Base-by-base conservation (phyloP, 2,888 invertebrate species). In the Chirona hameri region DNA sequence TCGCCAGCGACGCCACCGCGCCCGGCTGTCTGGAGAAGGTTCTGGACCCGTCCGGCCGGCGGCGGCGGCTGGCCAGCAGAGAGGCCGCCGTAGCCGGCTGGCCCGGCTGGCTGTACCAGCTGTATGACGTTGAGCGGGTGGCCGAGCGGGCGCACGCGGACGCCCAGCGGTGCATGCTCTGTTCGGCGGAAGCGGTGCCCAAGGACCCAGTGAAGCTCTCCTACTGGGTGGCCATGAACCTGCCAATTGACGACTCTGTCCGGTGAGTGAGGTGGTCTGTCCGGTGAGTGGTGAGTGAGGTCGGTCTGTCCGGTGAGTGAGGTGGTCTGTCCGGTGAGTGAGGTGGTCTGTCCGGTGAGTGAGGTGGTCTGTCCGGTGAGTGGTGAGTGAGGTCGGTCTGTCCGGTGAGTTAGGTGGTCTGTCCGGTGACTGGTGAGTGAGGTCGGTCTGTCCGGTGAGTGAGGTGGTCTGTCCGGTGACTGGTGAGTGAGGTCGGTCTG, bases 211-310 rank as follows among this genome's bases (percentile, higher is more conserved):
- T 90, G 15, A 91, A 92, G 83, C 89, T 95, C 84, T 94, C 94
- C 0, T 95, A 92, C 88, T 95, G 95, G 95, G 91, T 94, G 82
- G 93, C 93, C 21, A 92, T 93, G 85, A 94, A 93, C 88, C 90
- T 94, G 81, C 92, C 93, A 57, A 88, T 95, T 29, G 91, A 91
- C 81, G 92, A 93, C 85, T 88, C 89, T 29, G 31, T 39, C 18
- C 0, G 76, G 76, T 76, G 76, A 76, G 39, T 9, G 29, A 27
- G 46, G 79, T 46, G 46, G 29, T 29, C 29, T 29, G 29, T 15
- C n/a, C n/a, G n/a, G n/a, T n/a, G n/a, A n/a, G n/a, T n/a, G n/a
- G n/a, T n/a, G n/a, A n/a, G n/a, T n/a, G n/a, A n/a, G n/a, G n/a
- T n/a, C n/a, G n/a, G n/a, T n/a, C n/a, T n/a, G n/a, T n/a, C n/a